These are phyloP conservation scores for Leptosomus discolor DNA, from an alignment of 2,113 vertebrate genomes.

Conservation along the genomic window DNA sequence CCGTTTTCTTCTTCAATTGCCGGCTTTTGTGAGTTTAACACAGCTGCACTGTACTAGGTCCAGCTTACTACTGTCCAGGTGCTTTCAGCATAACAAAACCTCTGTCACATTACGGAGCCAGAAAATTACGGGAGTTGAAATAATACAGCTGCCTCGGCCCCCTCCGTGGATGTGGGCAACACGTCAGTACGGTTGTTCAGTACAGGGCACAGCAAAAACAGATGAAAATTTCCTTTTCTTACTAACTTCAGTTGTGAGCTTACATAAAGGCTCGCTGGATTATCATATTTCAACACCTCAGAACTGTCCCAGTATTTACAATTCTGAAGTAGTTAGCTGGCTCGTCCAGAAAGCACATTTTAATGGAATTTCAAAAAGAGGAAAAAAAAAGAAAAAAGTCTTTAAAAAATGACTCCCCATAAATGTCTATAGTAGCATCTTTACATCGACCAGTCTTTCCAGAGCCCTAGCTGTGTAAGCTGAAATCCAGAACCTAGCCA, in stretches of 20 bases:
- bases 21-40: background rate
- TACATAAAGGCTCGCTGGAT: background rate
- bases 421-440: background rate
- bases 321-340: background rate
- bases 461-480: background rate
- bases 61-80: background rate
- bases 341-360: background rate
- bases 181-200: background rate
- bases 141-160: background rate
- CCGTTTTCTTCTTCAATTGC: background rate
- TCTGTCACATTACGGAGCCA: background rate
- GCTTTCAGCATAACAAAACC: background rate
- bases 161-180: background rate
- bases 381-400: no score
- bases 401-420: background rate
- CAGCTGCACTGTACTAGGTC: conserved; percentile 2
- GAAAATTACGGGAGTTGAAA: background rate
- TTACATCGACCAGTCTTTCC: background rate
- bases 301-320: background rate
- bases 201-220: background rate
- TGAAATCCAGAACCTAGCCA: background rate
- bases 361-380: background rate
- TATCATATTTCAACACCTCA: background rate
- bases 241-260: background rate
- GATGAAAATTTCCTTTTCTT: background rate